Evolutionary conservation across 2,113 vertebrate species (phyloP), one percentile per base, ranked within the genome.

Genomic region (Lonchura striata): DNA sequence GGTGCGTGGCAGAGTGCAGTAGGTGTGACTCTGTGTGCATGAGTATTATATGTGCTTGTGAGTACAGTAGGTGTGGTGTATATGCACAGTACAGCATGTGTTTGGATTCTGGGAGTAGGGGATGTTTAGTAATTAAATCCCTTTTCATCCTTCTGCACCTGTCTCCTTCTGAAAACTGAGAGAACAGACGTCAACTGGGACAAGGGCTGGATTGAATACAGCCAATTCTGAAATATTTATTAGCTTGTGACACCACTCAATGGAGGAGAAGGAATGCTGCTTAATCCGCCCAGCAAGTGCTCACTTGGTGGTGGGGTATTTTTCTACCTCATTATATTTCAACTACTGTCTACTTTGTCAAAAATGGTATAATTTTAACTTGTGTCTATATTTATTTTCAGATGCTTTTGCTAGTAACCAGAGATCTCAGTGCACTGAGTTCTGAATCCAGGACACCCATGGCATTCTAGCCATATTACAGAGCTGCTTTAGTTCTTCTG

Each of bases 161-260:
- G 99, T 99, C 98, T 98, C 97, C 96, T 98, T 97, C 98, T 98
- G 98, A 99, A 99, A 98, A 98, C 98, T 97, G 98, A 98, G 98
- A 98, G 98, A 99, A 98, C 98, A 99, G 99, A 99, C 98, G 98
- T 98, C 98, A 98, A 97, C 98, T 98, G 95, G 98, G 98, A 98
- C 97, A 98, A 98, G 98, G 98, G 98, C 98, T 98, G 98, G 98
- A 98, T 98, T 98, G 98, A 98, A 98, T 98, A 98, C 98, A 99
- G 98, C 98, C 98, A 98, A 98, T 98, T 98, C 98, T 99, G 98
- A 99, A 99, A 99, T 99, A 99, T 99, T 99, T 99, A 99, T 99
- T 98, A 99, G 98, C 98, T 98, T 98, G 98, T 98, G 98, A 99
- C 98, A 98, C 97, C 94, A 88, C 97, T 98, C 98, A 97, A 98